Base-by-base conservation (phyloP, 2,888 invertebrate genomes). In the Atrina japonica region DNA sequence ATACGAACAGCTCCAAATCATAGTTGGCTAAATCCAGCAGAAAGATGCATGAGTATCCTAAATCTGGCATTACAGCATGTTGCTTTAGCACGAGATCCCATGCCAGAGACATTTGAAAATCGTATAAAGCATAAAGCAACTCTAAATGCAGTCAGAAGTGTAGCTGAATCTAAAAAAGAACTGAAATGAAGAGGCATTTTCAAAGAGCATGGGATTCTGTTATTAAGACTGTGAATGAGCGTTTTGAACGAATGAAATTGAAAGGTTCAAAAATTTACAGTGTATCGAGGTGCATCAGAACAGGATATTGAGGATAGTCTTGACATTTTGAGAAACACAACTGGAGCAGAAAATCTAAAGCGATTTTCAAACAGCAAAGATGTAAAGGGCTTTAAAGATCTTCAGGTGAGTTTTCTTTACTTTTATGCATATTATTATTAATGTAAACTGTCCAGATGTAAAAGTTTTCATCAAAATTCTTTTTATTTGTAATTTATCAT, bases 41-140 rank as follows among this genome's bases (percentile, higher is more conserved):
- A 78, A 23, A 21, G 78, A 14, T 63, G 60, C 23, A 76, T 73
- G 69, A 40, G 60, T 16, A 52, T 75, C 29, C 58, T 78, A 2
- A 76, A 76, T 59, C 45, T 71, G 1, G 70, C 66, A 11, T 30
- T 73, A n/a, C 75, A 76, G 50, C 66, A 73, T 68, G 65, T 66
- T 9, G 64, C 77, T 11, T 43, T 73, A n/a, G 55, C 49, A 3
- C 49, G 77, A 23, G 25, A 63, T 7, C 29, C 56, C 56, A 70
- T 72, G 64, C n/a, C n/a, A n/a, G 21, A 55, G 21, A 25, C 64
- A 49, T 41, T 55, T 63, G 73, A 76, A 49, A 41, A 65, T 11
- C 45, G 29, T 25, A 18, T 69, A 5, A 72, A 66, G 43, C 18
- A 55, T 11, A 68, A 63, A 30, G 21, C 53, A 11, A 50, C 66